phyloP scores from a whole-genome alignment of 1,140 invertebrate genomes.

The Bombyx mandarina region DNA sequence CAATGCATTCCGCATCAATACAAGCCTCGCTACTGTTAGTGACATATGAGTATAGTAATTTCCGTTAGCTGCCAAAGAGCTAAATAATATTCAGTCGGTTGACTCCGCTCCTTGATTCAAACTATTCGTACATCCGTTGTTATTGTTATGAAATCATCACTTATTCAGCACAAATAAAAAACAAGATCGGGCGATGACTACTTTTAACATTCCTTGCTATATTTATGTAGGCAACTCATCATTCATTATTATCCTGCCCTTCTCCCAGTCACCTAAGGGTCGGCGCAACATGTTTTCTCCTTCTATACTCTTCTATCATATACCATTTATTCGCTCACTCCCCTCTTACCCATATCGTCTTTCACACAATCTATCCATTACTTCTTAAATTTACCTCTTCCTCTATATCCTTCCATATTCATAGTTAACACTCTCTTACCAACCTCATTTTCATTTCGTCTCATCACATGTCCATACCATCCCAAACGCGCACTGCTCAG shows the following conservation, averaged over 20 bases:
- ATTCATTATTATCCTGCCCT: not conserved
- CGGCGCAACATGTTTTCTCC: too few species aligned
- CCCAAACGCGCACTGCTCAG: too few species aligned
- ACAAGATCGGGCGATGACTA: slow-evolving; percentile 21
- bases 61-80: slow-evolving; percentile 40
- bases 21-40: slow-evolving; percentile 33
- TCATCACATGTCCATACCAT: too few species aligned
- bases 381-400: too few species aligned
- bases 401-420: too few species aligned
- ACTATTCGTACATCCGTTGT: slow-evolving; percentile 30
- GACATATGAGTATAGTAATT: slow-evolving; percentile 62
- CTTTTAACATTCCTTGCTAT: slow-evolving; percentile 16
- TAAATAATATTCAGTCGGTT: slow-evolving; percentile 34
- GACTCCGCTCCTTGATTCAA: slow-evolving; percentile 41
- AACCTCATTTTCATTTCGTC: too few species aligned
- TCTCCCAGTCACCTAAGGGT: too few species aligned
- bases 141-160: slow-evolving; percentile 18
- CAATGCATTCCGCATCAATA: slow-evolving; percentile 38
- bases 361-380: too few species aligned
- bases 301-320: too few species aligned
- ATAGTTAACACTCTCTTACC: too few species aligned
- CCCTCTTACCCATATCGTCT: too few species aligned
- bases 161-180: slow-evolving; percentile 19
- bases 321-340: too few species aligned
- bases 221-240: slow-evolving; percentile 10